These are phyloP conservation scores for Tupiocoris notatus DNA, from an alignment of 2,888 invertebrate species.

Conservation along the genomic window DNA sequence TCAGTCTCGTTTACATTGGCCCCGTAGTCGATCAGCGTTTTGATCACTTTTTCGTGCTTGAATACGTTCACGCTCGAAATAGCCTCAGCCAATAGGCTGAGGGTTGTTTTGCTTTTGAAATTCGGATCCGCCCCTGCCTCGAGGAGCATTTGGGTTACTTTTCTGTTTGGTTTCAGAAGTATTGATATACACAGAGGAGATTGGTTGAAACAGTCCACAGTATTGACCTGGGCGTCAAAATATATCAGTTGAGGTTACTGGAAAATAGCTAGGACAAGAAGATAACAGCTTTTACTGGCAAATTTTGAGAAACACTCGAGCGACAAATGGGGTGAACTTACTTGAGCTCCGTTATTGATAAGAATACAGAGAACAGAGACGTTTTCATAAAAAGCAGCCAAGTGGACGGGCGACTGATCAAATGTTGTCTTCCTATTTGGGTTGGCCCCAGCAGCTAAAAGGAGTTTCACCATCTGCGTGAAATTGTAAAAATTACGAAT, in stretches of 20 bases:
- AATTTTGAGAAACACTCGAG: too few species aligned
- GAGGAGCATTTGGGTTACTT: conserved; percentile 25
- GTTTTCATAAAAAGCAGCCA: conserved; percentile 30
- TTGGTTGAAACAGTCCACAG: conserved; percentile 43
- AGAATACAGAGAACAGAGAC: conserved; percentile 8
- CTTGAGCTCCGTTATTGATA: conserved; percentile 30
- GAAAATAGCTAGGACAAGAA: background rate
- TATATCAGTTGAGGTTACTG: background rate
- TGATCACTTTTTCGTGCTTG: conserved; percentile 22
- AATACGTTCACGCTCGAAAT: conserved; percentile 20
- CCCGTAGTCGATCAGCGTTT: conserved; percentile 34
- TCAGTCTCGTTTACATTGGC: conserved; percentile 37
- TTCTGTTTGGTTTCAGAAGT: background rate
- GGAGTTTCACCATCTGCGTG: conserved; percentile 25
- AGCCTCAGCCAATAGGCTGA: conserved; percentile 34
- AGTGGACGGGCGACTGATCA: conserved; percentile 32
- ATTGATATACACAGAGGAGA: conserved; percentile 39
- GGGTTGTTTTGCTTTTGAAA: conserved; percentile 27
- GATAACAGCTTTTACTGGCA: too few species aligned
- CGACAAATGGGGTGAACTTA: conserved; percentile 31
- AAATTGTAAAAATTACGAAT: too few species aligned
- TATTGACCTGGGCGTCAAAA: conserved; percentile 43
- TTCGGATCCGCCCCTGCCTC: conserved; percentile 40
- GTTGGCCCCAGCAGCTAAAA: conserved; percentile 40
- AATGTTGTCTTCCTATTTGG: conserved; percentile 34